Evolutionary conservation across 2,113 vertebrate genomes (phyloP), one percentile per base, ranked within the genome.

Genomic region (Meriones unguiculatus): DNA sequence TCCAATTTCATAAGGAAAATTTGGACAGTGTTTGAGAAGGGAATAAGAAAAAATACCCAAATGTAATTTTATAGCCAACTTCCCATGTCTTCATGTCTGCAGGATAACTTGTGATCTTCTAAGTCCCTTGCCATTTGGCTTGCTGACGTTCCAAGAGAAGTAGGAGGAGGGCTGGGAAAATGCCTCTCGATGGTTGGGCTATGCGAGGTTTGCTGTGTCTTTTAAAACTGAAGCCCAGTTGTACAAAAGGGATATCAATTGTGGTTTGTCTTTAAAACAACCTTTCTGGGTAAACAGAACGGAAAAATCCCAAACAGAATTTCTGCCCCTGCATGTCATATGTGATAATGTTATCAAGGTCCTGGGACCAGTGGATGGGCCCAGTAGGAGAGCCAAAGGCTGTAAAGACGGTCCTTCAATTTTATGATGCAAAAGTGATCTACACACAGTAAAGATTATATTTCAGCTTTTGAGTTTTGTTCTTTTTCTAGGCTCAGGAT

Each of bases 111-210:
- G 57, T 90, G 72, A 92, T 95, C 94, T 94, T 97, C 35, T 95
- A 35, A 87, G 90, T 94, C 70, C 13, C 89, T 87, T 91, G 90
- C 84, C 84, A 75, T 84, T 95, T 64, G 93, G 54, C 94, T 95
- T 95, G 95, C 96, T 96, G 96, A 97, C 92, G 94, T 96, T 98
- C 96, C 95, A 98, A 97, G 93, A 97, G 97, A 97, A 97, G 95
- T 87, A 97, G 91, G 87, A 94, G 94, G 90, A 97, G 73, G 97
- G 95, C 93, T 98, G 97, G 92, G 96, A 97, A 96, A 95, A 96
- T 97, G 84, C 75, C n/a, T 84, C 91, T 80, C 62, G 86, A 59
- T 95, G 89, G 41, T 94, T 94, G n/a, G 62, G 92, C 84, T 80
- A 91, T 7, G 75, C 75, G 87, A 93, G 30, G 64, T 80, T 97